Conservation (phyloP, 2,888 invertebrate genomes). For the Atrina japonica region DNA sequence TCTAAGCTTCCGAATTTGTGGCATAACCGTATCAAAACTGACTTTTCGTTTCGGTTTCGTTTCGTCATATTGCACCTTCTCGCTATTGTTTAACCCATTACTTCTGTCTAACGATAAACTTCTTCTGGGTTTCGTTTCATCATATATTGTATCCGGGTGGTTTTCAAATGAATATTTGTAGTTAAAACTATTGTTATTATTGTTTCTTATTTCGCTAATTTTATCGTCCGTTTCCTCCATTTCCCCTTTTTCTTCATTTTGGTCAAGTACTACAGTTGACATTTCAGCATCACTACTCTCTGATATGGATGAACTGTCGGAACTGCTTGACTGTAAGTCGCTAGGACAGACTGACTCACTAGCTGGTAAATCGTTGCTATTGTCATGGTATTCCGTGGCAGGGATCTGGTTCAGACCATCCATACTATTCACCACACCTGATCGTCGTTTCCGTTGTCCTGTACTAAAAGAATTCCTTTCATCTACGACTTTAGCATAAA, state of each 20-base stretch:
- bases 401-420: conserved; percentile 12
- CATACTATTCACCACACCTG: conserved; percentile 40
- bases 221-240: neutral
- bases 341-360: too few relatives aligned
- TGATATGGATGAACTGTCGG: neutral
- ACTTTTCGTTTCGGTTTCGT: conserved; percentile 55
- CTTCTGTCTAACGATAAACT: neutral
- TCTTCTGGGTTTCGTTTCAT: conserved; percentile 16
- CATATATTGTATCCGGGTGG: conserved; percentile 4
- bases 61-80: conserved; percentile 51
- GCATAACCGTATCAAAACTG: conserved; percentile 36
- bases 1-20: conserved; percentile 15
- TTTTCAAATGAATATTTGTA: too few relatives aligned
- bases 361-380: too few relatives aligned
- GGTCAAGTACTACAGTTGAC: neutral
- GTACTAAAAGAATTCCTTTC: neutral
- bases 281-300: neutral
- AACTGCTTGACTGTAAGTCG: too few relatives aligned
- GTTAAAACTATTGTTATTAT: too few relatives aligned
- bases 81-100: neutral
- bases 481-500: conserved; percentile 11
- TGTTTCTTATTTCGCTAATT: too few relatives aligned
- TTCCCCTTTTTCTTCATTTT: neutral
- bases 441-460: conserved; percentile 26
- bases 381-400: neutral